Percentiles rank a stretch among this genome's conserved stretches.
Evolutionary conservation across 2,888 invertebrate genomes (phyloP).

Genomic region (Cryptus armator): DNA sequence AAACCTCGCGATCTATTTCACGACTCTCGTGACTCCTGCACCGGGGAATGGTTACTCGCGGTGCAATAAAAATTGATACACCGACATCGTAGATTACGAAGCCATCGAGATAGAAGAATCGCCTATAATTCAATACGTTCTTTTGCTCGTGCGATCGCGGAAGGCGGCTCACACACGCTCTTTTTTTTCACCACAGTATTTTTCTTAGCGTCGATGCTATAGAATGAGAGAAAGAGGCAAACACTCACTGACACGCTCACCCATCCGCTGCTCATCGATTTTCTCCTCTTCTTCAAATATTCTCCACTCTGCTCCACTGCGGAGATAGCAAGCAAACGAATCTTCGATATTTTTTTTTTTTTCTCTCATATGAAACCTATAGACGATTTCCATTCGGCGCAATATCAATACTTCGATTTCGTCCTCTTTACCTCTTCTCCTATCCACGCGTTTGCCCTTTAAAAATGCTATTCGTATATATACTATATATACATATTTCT

Average conservation of each 20-base stretch:
- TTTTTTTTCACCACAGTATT: slow-evolving; percentile 28
- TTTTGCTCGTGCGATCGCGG: neutral
- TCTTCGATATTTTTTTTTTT: slow-evolving; percentile 33
- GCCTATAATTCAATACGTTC: slow-evolving; percentile 54
- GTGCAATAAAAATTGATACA: slow-evolving; percentile 56
- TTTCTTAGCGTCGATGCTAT: neutral
- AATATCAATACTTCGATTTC: slow-evolving; percentile 25
- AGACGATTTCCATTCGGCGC: slow-evolving; percentile 19
- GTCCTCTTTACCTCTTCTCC: slow-evolving; percentile 23
- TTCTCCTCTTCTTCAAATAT: slow-evolving; percentile 38
- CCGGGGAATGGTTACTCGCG: neutral
- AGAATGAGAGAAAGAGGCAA: slow-evolving; percentile 29
- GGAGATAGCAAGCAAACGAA: slow-evolving; percentile 45
- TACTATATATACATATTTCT: neutral
- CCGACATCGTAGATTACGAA: slow-evolving; percentile 43
- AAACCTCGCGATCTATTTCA: neutral
- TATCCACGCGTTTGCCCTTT: neutral
- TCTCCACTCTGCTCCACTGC: slow-evolving; percentile 1
- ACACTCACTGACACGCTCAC: slow-evolving; percentile 48
- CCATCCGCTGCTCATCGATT: slow-evolving; percentile 46
- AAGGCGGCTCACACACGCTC: slow-evolving; percentile 22
- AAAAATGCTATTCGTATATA: neutral
- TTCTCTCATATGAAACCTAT: neutral
- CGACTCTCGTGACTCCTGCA: slow-evolving; percentile 8
- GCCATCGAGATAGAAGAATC: slow-evolving; percentile 37